Conservation (phyloP, 2,113 vertebrate genomes). For the Mastomys natalensis region DNA sequence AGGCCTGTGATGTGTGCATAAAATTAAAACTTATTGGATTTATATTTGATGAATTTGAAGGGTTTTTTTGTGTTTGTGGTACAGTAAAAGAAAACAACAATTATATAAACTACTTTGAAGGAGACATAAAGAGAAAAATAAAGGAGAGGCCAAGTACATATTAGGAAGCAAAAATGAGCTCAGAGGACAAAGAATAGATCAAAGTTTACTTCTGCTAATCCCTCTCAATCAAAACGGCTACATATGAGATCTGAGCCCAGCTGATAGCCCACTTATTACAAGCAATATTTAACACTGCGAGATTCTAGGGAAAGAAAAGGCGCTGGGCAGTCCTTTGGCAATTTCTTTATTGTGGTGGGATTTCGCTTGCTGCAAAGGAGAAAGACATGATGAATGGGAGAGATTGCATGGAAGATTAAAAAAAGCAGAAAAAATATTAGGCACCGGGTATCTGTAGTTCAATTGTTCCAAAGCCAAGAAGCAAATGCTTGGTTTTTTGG, state of each 20-base stretch:
- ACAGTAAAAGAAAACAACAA: not conserved
- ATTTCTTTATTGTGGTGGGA: conserved; percentile 60
- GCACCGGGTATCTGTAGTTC: not conserved
- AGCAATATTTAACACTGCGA: conserved; percentile 23
- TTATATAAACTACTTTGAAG: not conserved
- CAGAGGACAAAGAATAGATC: not conserved
- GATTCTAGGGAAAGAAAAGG: conserved; percentile 17
- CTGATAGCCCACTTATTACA: not conserved
- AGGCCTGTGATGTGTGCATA: conserved; percentile 27
- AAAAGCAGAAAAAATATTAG: not conserved
- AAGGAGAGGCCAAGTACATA: not conserved
- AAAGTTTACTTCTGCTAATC: conserved; percentile 4
- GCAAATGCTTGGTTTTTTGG: not conserved
- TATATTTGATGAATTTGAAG: conserved; percentile 36
- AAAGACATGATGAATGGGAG: not conserved
- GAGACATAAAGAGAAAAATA: not conserved
- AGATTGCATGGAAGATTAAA: not conserved
- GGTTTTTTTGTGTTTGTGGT: not conserved
- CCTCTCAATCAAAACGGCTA: conserved; percentile 1
- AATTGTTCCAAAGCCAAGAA: not conserved
- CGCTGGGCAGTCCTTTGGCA: not conserved
- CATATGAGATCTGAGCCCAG: not conserved
- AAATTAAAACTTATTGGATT: conserved; percentile 26
- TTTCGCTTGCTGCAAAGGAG: conserved; percentile 53
- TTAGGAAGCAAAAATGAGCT: conserved; percentile 23